Evolutionary conservation across 2,113 vertebrate genomes (phyloP).

Genomic region (Xiphias gladius): DNA sequence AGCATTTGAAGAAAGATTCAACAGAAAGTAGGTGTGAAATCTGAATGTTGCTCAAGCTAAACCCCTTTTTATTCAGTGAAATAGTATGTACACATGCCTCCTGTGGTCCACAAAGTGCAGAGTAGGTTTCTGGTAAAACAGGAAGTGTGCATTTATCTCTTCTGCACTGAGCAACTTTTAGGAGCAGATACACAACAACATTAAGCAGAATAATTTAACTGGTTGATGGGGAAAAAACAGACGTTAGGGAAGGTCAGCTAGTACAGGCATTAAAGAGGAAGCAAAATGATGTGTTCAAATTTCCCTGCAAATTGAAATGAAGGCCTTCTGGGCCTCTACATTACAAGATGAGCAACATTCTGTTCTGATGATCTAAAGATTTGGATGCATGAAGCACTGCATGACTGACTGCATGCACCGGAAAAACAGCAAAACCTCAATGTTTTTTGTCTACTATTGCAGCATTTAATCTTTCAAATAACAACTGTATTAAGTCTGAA

Average conservation of each 20-base stretch:
- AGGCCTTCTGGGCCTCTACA: slow-evolving; percentile 33
- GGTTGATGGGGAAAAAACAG: not conserved
- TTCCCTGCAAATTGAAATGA: slow-evolving; percentile 46
- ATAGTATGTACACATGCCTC: slow-evolving; percentile 40
- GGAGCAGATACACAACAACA: slow-evolving; percentile 44
- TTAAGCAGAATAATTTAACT: slow-evolving; percentile 17
- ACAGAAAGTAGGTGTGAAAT: slow-evolving; percentile 32
- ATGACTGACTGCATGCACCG: slow-evolving; percentile 29
- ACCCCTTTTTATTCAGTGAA: slow-evolving; percentile 43
- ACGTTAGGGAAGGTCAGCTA: not conserved
- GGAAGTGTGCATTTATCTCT: slow-evolving; percentile 76
- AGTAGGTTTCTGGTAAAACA: slow-evolving; percentile 76
- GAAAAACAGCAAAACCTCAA: slow-evolving; percentile 14
- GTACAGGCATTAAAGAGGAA: slow-evolving; percentile 44
- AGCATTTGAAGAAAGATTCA: slow-evolving; percentile 17
- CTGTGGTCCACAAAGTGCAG: slow-evolving; percentile 57
- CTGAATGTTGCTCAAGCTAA: slow-evolving; percentile 29
- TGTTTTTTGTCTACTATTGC: not conserved
- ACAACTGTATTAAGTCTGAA: not conserved
- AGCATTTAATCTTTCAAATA: slow-evolving; percentile 6
- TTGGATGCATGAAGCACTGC: slow-evolving; percentile 56
- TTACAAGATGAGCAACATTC: slow-evolving; percentile 76
- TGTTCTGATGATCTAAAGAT: slow-evolving; percentile 53
- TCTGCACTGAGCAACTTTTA: slow-evolving; percentile 64
- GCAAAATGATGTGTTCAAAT: slow-evolving; percentile 36